Base-by-base conservation (phyloP, 2,888 invertebrate species). In the Thera britannica region DNA sequence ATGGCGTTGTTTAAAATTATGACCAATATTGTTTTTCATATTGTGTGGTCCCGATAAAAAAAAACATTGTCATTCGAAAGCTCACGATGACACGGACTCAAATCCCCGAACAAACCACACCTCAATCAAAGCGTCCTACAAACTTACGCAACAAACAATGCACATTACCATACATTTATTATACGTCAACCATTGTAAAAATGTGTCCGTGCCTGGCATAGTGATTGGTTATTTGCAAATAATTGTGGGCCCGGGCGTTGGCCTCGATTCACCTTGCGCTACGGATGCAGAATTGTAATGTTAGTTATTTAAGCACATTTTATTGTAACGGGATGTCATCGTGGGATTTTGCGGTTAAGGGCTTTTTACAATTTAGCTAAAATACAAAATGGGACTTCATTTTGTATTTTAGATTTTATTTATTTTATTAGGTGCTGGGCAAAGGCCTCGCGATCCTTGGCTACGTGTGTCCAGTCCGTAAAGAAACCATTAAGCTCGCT, bases 201-300 rank as follows among this genome's bases (percentile, higher is more conserved):
- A 77, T 75, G 8, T n/a, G 77, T 56, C 68, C 90, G 90, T 89
- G 90, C 78, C 81, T 72, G 67, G 90, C 85, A 89, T 91, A 75
- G 76, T 76, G 81, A 81, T 77, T 59, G 79, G 68, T 73, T 78
- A 89, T 88, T 87, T 90, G 90, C 90, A 87, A 92, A 89, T 88
- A 89, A 90, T 90, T 84, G 86, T 80, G 62, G 68, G 68, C 57
- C 66, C 70, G 70, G 90, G 92, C 93, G 90, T 83, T 87, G 91
- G 72, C 87, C 92, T 81, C 82, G 23, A 74, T 77, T 93, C 89
- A 93, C 93, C 93, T 93, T 93, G 93, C 80, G 73, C 72, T 78
- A 82, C 84, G 89, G 81, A 81, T 73, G 63, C 62, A 70, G 92
- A 90, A 92, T 91, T 74, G 77, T 65, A 85, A 88, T 81, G 77